Evolutionary conservation across 2,113 vertebrate genomes (phyloP).

Genomic region (Eleginops maclovinus): DNA sequence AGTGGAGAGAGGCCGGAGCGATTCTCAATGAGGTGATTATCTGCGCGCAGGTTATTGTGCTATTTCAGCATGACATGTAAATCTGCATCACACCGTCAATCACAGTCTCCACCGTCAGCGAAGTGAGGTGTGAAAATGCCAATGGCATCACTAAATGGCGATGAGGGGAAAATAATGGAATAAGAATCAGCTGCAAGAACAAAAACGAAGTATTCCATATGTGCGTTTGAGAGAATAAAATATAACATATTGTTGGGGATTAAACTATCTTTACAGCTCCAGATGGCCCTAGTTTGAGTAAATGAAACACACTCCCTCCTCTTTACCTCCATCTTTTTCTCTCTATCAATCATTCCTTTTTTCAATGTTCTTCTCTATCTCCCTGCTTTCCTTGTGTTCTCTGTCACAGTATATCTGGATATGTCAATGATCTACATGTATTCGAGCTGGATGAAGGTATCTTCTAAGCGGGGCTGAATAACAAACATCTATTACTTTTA

Average conservation of each 20-base stretch:
- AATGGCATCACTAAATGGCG: constrained; percentile 22
- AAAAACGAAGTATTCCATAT: background rate
- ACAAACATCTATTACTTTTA: background rate
- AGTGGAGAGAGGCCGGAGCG: constrained; percentile 76
- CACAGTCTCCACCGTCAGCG: constrained; percentile 48
- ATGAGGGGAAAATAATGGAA: constrained; percentile 8
- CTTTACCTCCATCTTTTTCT: constrained; percentile 13
- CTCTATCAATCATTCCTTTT: constrained; percentile 4
- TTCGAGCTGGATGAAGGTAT: background rate
- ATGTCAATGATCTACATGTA: background rate
- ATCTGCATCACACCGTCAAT: constrained; percentile 70
- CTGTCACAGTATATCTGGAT: background rate
- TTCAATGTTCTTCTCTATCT: background rate
- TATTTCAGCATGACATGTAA: constrained; percentile 73
- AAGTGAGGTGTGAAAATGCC: constrained; percentile 44
- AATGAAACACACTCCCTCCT: background rate
- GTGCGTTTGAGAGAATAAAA: constrained; percentile 12
- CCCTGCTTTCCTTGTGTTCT: background rate
- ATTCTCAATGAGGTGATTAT: constrained; percentile 80
- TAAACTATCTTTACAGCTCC: background rate
- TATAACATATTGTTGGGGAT: background rate
- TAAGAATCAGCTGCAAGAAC: background rate
- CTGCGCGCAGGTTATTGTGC: constrained; percentile 77
- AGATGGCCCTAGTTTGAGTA: constrained; percentile 15
- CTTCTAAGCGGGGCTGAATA: background rate